These are phyloP conservation scores for Caenorhabditis inopinata DNA, from an alignment of 1,140 invertebrate species.

Conservation along the genomic window DNA sequence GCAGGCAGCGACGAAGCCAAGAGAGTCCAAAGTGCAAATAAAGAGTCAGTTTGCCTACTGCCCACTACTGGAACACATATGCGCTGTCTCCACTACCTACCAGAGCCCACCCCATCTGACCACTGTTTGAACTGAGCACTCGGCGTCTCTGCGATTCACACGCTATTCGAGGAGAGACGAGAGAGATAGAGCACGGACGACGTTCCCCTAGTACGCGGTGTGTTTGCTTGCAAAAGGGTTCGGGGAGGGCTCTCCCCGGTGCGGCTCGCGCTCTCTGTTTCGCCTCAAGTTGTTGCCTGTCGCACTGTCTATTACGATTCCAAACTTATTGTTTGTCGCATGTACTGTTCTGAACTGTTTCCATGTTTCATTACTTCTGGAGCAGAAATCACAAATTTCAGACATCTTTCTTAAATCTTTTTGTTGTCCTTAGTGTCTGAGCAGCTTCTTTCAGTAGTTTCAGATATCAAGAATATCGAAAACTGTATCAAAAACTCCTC, in stretches of 20 bases:
- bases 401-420: too few relatives aligned
- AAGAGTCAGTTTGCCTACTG: conserved; percentile 26
- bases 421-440: too few relatives aligned
- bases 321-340: neutral
- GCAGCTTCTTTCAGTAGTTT: too few relatives aligned
- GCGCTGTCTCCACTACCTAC: neutral
- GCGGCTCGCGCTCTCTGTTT: neutral
- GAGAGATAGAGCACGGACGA: neutral
- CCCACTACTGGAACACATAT: conserved; percentile 16
- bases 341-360: neutral
- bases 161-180: neutral
- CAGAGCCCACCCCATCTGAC: conserved; percentile 26
- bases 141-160: neutral
- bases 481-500: too few relatives aligned
- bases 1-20: neutral
- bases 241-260: neutral
- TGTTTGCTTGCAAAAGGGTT: conserved; percentile 14
- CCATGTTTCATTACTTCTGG: neutral
- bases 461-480: too few relatives aligned
- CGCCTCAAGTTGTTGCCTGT: conserved; percentile 12
- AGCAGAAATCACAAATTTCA: too few relatives aligned
- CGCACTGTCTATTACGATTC: conserved; percentile 30
- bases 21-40: neutral
- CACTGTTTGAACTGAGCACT: conserved; percentile 12
- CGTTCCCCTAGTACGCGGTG: neutral